Evolutionary conservation across 1,140 invertebrate genomes (phyloP), one percentile per base, ranked within the genome.

Genomic region (Physella acuta): DNA sequence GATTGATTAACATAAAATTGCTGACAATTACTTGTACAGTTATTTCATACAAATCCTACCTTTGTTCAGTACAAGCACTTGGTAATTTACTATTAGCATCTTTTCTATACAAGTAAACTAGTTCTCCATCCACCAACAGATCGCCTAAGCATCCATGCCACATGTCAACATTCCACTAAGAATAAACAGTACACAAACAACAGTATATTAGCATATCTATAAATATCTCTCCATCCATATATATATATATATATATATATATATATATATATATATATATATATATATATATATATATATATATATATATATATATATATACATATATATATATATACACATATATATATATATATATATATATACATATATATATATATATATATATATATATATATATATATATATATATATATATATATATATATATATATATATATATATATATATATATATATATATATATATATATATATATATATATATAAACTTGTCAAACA

Each of bases 71-170:
- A 20, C 62, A 65, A 26, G 53, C 30, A 34, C 1, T 37, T 16
- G 62, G 3, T 65, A 3, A 11, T 33, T 1, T n/a, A 2, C 49
- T 30, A 24, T 65, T 31, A 53, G 8, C 53, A 28, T 16, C 20
- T n/a, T 39, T 0, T 17, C 49, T 20, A 20, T 52, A 52, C 30
- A 53, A 30, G 14, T 24, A 49, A 26, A 65, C 14, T n/a, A 30
- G 16, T 24, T 20, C 26, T 51, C 49, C 62, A 65, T 65, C 36
- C 16, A 65, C 39, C 16, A n/a, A 33, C 16, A 65, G 62, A 16
- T 53, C 31, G 28, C 62, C 62, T 28, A 65, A 17, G 53, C 62
- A 65, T 52, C 62, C 62, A 30, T 65, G 26, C 62, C 62, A 65
- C 14, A 30, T 16, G 24, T 28, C 51, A 37, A 3, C 31, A n/a